Percentiles rank a stretch among this genome's conserved stretches.
Conservation (phyloP, 2,113 vertebrate genomes). For the Dromaius novaehollandiae region DNA sequence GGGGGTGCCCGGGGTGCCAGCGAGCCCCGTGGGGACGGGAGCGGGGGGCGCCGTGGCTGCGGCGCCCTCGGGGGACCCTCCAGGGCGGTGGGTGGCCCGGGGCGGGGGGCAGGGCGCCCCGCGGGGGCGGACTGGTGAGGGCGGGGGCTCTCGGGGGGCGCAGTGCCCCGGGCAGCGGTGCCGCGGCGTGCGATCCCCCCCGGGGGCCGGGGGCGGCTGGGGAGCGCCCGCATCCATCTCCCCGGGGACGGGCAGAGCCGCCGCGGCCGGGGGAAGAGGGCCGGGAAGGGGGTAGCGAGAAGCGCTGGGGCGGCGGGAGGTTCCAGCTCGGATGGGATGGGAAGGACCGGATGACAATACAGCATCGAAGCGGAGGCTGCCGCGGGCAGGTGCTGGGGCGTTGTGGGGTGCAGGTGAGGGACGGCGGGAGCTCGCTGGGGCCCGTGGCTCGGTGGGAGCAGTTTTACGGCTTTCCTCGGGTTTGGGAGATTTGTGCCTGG, state of each 20-base stretch:
- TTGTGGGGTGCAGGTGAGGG: not conserved
- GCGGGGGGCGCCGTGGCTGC: not conserved
- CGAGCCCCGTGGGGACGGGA: too few species aligned
- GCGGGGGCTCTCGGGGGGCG: accelerated
- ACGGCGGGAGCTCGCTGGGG: accelerated
- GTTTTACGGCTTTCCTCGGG: not conserved
- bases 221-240: accelerated
- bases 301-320: not conserved
- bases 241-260: too few species aligned
- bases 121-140: too few species aligned
- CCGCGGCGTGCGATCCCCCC: not conserved
- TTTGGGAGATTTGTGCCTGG: not conserved
- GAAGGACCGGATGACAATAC: accelerated
- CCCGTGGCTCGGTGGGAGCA: not conserved
- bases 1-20: too few species aligned
- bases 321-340: not conserved
- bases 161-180: not conserved
- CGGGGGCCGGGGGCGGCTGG: not conserved
- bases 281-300: accelerated
- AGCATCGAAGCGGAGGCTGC: too few species aligned
- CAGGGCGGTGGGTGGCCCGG: not conserved
- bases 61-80: not conserved
- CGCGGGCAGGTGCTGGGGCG: not conserved
- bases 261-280: not conserved
- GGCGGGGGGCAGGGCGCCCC: too few species aligned